Conservation (phyloP, 2,113 vertebrate species). For the Cisticola juncidis region DNA sequence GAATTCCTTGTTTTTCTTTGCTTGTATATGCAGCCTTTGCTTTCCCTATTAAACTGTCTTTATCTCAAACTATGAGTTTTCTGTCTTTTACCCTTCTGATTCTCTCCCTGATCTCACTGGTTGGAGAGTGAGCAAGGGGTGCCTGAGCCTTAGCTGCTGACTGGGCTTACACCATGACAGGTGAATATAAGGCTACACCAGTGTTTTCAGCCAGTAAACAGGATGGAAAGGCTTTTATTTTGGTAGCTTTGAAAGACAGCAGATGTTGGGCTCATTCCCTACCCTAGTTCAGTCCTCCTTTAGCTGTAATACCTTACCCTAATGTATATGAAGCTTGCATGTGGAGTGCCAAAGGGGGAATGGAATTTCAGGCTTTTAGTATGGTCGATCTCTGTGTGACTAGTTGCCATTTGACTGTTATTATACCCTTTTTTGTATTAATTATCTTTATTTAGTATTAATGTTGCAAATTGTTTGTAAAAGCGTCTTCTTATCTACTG, state of each 20-base stretch:
- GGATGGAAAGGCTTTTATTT: not conserved
- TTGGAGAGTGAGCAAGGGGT: not conserved
- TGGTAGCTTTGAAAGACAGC: not conserved
- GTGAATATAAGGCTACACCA: not conserved
- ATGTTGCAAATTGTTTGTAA: not conserved
- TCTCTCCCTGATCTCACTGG: not conserved
- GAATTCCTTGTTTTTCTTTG: not conserved
- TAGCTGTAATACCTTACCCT: not conserved
- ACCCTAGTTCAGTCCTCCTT: not conserved
- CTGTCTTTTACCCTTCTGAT: not conserved
- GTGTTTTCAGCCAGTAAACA: not conserved
- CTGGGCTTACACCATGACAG: not conserved
- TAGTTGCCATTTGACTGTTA: not conserved
- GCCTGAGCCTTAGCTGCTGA: rapidly evolving
- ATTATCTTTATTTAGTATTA: not conserved
- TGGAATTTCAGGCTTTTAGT: not conserved
- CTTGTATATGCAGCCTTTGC: not conserved
- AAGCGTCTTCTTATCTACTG: not conserved
- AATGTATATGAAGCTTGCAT: not conserved
- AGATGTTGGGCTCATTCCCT: not conserved
- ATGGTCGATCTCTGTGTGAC: not conserved
- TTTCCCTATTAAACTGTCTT: not conserved
- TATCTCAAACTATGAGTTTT: not conserved
- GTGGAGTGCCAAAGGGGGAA: not conserved
- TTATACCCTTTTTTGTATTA: not conserved